A percentile compares a stretch with the other conserved stretches of the same genome.
These are phyloP conservation scores for Tipula lateralis DNA, from an alignment of 2,888 invertebrate species.

Conservation along the genomic window DNA sequence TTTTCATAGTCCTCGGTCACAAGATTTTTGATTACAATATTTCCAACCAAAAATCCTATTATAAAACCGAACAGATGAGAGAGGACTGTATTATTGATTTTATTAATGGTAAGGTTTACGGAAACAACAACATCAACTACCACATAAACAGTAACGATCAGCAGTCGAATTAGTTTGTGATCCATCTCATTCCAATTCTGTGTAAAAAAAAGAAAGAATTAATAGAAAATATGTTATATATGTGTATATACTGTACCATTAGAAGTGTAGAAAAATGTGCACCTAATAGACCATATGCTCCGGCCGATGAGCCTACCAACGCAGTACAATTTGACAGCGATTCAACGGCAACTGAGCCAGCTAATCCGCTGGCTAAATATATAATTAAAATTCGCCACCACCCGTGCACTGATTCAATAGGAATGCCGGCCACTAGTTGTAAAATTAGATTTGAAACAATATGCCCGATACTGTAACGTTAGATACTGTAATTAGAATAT, in stretches of 20 bases:
- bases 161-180: neutral
- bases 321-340: neutral
- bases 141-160: neutral
- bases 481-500: neutral
- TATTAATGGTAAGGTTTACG: neutral
- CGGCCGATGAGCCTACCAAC: neutral
- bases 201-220: neutral
- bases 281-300: neutral
- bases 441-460: neutral
- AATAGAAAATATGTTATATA: too few relatives aligned
- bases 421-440: neutral
- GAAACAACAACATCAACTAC: neutral
- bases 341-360: neutral
- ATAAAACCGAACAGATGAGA: neutral
- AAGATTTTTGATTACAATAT: neutral
- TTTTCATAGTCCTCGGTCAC: neutral
- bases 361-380: neutral
- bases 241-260: neutral
- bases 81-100: neutral
- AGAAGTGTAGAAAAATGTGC: neutral
- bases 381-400: neutral
- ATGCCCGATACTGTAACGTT: neutral
- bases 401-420: neutral
- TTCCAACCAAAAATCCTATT: neutral
- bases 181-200: neutral